Evolutionary conservation across 2,888 invertebrate genomes (phyloP).

Genomic region (Adelognathus sp.): DNA sequence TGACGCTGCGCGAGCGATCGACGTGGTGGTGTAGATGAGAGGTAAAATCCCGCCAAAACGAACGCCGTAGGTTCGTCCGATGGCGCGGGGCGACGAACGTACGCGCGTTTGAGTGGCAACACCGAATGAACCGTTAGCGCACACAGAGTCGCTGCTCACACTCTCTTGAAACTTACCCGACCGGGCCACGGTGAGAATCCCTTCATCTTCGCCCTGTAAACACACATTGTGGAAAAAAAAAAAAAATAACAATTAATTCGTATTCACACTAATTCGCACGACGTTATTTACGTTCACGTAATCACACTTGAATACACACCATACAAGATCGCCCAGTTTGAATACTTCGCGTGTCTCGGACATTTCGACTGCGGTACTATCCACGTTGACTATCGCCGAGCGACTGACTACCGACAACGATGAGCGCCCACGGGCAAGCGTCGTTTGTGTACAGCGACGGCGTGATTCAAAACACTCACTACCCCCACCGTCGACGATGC

Average conservation of each 20-base stretch:
- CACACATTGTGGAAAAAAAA: constrained; percentile 67
- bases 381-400: constrained; percentile 75
- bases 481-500: too few species aligned
- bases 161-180: constrained; percentile 89
- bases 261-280: constrained; percentile 1
- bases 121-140: constrained; percentile 81
- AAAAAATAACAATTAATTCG: constrained; percentile 69
- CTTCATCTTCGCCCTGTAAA: constrained; percentile 98
- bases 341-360: constrained; percentile 81
- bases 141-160: too few species aligned
- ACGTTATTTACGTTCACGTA: constrained; percentile 38
- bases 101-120: too few species aligned
- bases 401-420: constrained; percentile 76
- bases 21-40: not conserved
- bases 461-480: constrained; percentile 71
- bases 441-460: constrained; percentile 76
- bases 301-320: constrained; percentile 84
- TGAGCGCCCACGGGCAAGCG: constrained; percentile 66
- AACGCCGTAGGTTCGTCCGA: constrained; percentile 54
- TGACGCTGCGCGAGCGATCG: not conserved
- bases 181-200: constrained; percentile 98
- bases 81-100: constrained; percentile 67
- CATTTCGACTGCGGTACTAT: constrained; percentile 78
- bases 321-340: constrained; percentile 87
- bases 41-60: constrained; percentile 68